Evolutionary conservation across 2,888 invertebrate species (phyloP).

Genomic region (Itoplectis maculator): DNA sequence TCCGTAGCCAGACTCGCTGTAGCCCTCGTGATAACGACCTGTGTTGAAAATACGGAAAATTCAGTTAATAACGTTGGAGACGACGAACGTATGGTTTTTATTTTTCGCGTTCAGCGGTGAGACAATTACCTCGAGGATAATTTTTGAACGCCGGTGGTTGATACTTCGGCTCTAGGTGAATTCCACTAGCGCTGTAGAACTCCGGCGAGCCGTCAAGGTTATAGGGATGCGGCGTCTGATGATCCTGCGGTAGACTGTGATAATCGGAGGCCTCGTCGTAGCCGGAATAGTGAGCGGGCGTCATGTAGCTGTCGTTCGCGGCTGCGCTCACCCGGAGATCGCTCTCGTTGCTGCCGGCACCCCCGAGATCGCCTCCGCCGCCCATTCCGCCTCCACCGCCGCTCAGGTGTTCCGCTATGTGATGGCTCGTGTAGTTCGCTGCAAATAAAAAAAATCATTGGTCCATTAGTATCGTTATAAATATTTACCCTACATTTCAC

Average conservation of each 20-base stretch:
- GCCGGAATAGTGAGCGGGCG: conserved; percentile 83
- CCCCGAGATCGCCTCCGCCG: conserved; percentile 79
- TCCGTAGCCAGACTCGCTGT: conserved; percentile 86
- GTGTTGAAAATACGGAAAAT: background rate
- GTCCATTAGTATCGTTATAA: conserved; percentile 1
- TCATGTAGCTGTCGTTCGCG: conserved; percentile 81
- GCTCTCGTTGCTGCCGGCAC: conserved; percentile 79
- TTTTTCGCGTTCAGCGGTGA: conserved; percentile 30
- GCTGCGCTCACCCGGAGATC: conserved; percentile 78
- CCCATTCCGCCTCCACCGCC: conserved; percentile 75
- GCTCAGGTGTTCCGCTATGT: conserved; percentile 81
- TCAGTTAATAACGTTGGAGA: background rate
- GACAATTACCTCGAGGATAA: conserved; percentile 89
- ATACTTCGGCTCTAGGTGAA: conserved; percentile 89
- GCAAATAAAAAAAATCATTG: conserved; percentile 63
- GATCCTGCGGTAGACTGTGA: conserved; percentile 85
- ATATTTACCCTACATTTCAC: no score
- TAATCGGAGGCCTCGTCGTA: conserved; percentile 87
- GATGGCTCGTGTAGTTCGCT: conserved; percentile 82
- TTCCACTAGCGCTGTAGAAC: conserved; percentile 89
- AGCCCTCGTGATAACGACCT: conserved; percentile 85
- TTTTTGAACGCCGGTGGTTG: conserved; percentile 89
- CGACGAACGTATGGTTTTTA: background rate
- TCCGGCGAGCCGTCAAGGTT: conserved; percentile 89
- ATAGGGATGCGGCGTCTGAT: conserved; percentile 86